Percentiles rank a stretch among this genome's conserved stretches.
phyloP scores from a whole-genome alignment of 2,113 vertebrate species.

The Pycnonotus jocosus region DNA sequence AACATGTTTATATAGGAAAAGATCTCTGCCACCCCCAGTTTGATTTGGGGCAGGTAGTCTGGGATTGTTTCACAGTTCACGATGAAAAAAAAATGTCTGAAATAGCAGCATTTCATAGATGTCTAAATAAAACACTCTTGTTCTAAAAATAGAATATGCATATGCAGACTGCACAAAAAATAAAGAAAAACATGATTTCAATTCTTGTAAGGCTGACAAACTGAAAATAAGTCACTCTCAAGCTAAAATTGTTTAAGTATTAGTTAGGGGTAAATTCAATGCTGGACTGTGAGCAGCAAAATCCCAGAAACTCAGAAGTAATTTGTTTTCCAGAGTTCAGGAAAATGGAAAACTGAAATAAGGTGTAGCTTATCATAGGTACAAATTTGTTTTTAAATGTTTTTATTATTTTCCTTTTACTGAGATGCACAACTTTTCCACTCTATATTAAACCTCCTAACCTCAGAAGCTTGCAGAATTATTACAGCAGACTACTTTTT shows the following conservation, averaged over 20 bases:
- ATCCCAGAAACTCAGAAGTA: neutral
- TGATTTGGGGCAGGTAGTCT: neutral
- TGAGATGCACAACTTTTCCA: neutral
- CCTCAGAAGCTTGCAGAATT: neutral
- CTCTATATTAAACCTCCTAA: neutral
- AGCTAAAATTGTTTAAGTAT: neutral
- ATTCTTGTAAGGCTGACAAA: neutral
- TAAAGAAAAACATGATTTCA: neutral
- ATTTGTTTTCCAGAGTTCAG: neutral
- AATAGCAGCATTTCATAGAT: neutral
- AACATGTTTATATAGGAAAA: neutral
- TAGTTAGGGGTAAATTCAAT: slow-evolving; percentile 4
- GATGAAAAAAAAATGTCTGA: neutral
- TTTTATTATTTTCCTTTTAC: neutral
- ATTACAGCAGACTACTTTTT: neutral
- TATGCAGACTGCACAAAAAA: neutral
- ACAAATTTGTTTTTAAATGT: neutral
- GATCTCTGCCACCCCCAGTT: neutral
- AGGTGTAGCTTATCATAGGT: neutral
- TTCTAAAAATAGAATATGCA: neutral
- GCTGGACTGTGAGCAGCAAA: neutral
- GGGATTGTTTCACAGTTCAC: neutral
- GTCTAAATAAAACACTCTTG: neutral
- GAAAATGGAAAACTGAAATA: neutral
- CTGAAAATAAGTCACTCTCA: neutral